phyloP scores from a whole-genome alignment of 2,113 vertebrate genomes.

The Perca schrenkii region DNA sequence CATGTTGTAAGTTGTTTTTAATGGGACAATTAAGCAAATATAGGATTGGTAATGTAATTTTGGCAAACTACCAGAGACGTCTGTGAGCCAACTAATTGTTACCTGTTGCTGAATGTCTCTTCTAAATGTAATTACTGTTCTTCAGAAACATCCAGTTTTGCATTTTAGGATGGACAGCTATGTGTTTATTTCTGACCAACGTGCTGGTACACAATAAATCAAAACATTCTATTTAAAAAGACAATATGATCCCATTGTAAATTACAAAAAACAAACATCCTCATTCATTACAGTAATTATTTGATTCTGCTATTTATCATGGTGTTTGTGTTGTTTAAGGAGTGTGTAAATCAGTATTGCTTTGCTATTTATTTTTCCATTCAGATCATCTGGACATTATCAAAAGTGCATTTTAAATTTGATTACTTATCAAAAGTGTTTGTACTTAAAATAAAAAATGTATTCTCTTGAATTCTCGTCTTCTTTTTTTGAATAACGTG shows the following conservation, averaged over 20 bases:
- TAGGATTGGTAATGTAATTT: slow-evolving; percentile 26
- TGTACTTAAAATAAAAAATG: slow-evolving; percentile 37
- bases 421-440: slow-evolving; percentile 40
- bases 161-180: slow-evolving; percentile 23
- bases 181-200: slow-evolving; percentile 53
- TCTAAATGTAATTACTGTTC: slow-evolving; percentile 18
- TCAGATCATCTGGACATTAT: slow-evolving; percentile 3
- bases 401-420: slow-evolving; percentile 28
- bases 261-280: background rate
- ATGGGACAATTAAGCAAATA: slow-evolving; percentile 3
- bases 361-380: slow-evolving; percentile 60
- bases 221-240: slow-evolving; percentile 38
- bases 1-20: slow-evolving; percentile 10
- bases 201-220: slow-evolving; percentile 9
- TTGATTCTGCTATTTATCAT: slow-evolving; percentile 43
- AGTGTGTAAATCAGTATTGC: slow-evolving; percentile 23
- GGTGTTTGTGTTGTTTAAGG: slow-evolving; percentile 26
- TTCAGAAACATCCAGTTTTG: slow-evolving; percentile 27
- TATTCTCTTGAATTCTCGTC: background rate
- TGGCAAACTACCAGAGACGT: background rate
- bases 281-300: background rate
- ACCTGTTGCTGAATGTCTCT: slow-evolving; percentile 17
- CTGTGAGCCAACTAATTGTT: background rate
- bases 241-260: slow-evolving; percentile 7
- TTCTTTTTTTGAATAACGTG: background rate